Evolutionary conservation across 2,113 vertebrate genomes (phyloP).

Genomic region (Leucosticte australis): DNA sequence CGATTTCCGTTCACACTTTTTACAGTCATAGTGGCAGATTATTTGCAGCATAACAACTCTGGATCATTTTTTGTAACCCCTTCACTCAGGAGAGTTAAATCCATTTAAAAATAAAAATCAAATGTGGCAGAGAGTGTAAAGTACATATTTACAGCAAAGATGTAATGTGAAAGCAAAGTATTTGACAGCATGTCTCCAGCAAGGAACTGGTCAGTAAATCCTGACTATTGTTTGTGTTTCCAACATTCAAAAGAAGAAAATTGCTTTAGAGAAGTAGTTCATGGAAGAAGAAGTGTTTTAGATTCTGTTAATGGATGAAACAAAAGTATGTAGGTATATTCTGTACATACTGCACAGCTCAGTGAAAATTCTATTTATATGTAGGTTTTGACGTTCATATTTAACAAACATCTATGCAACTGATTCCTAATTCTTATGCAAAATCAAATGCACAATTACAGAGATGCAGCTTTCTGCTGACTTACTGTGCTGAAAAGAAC

Average conservation of each 20-base stretch:
- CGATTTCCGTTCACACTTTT: slow-evolving; percentile 23
- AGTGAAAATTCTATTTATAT: neutral
- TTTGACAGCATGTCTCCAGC: neutral
- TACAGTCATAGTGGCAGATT: slow-evolving; percentile 24
- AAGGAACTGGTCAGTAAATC: neutral
- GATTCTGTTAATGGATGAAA: neutral
- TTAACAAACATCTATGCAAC: neutral
- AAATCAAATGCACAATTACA: neutral
- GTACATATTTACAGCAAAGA: slow-evolving; percentile 11
- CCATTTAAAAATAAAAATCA: slow-evolving; percentile 10
- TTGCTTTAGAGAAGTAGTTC: neutral
- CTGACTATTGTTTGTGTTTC: neutral
- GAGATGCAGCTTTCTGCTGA: neutral
- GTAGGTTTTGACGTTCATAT: neutral
- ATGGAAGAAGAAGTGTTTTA: neutral
- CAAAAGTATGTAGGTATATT: neutral
- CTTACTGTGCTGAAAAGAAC: slow-evolving; percentile 19
- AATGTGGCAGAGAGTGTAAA: neutral
- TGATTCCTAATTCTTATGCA: neutral
- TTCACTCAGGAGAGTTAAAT: slow-evolving; percentile 22
- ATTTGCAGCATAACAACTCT: slow-evolving; percentile 29
- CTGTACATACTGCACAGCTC: neutral
- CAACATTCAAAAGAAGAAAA: neutral
- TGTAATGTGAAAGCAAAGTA: neutral
- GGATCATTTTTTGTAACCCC: slow-evolving; percentile 8